phyloP scores from a whole-genome alignment of 2,113 vertebrate species.

The Phyllopteryx taeniolatus region DNA sequence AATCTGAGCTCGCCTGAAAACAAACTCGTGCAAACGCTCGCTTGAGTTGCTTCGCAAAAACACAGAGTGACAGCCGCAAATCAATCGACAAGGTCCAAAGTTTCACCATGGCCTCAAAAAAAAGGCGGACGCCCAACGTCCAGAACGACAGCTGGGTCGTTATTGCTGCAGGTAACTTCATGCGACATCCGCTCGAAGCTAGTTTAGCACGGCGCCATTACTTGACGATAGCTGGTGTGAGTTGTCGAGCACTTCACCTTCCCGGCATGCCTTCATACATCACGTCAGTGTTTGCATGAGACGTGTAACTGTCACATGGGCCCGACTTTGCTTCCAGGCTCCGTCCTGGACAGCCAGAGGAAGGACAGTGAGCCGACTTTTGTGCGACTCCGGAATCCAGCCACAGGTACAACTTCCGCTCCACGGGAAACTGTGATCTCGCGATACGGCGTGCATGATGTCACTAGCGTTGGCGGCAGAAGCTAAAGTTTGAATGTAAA shows the following conservation, averaged over 20 bases:
- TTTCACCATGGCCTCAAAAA: slow-evolving; percentile 65
- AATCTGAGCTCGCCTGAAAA: slow-evolving; percentile 50
- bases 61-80: not conserved
- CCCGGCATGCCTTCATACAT: too few relatives aligned
- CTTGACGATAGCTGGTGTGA: not conserved
- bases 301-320: not conserved
- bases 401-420: slow-evolving; percentile 58
- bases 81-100: not conserved
- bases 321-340: slow-evolving; percentile 53
- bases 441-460: too few relatives aligned
- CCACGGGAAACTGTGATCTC: not conserved
- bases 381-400: slow-evolving; percentile 69
- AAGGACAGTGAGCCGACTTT: slow-evolving; percentile 60
- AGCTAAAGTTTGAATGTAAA: too few relatives aligned
- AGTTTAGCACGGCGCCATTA: not conserved
- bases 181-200: not conserved
- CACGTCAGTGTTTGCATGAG: not conserved
- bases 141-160: slow-evolving; percentile 70
- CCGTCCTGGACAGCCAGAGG: slow-evolving; percentile 44
- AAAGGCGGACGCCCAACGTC: slow-evolving; percentile 60
- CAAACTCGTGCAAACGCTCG: not conserved
- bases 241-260: not conserved
- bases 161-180: slow-evolving; percentile 61
- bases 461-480: too few relatives aligned
- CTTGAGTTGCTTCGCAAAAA: not conserved